Base-by-base conservation (phyloP, 2,113 vertebrate species). In the Trichechus manatus region DNA sequence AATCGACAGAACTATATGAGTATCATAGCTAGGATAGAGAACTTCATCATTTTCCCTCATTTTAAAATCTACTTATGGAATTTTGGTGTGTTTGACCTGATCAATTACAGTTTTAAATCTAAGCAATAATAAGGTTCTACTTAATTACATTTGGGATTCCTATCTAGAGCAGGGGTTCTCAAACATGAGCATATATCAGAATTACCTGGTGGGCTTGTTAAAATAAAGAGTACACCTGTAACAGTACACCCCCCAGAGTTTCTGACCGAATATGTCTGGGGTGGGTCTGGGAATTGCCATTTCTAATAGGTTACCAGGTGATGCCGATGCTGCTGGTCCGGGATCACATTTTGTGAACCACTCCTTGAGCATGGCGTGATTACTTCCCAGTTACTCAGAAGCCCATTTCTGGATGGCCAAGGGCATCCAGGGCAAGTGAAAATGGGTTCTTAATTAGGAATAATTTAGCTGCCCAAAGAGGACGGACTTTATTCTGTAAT, bases 61-160 rank as follows among this genome's bases (percentile, higher is more conserved):
- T 91, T 83, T 84, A 94, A 87, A 80, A 87, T 81, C 44, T 42
- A 66, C 22, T 33, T 59, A 8, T 44, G 63, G 61, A 89, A 94
- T 61, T 63, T 79, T 36, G n/a, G 5, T 83, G 33, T 72, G 80
- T 42, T 3, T 75, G 59, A 93, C 8, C 25, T 89, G 56, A 82
- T 50, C 85, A 77, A 50, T 64, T 50, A 77, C 6, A 80, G 22
- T 82, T 88, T 68, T 92, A 29, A 93, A 92, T 68, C 23, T 89
- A 68, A 89, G 56, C 25, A 80, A 77, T 31, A 82, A n/a, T 79
- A 82, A 92, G 14, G 8, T 82, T 91, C 59, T 80, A 79, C 15
- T 94, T 72, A 89, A 29, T 87, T 75, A 91, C 19, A 83, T 17
- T 89, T 89, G 42, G 79, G 70, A 94, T 86, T 59, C 15, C 39